phyloP scores from a whole-genome alignment of 2,113 vertebrate genomes.

The Tragulus kanchil region DNA sequence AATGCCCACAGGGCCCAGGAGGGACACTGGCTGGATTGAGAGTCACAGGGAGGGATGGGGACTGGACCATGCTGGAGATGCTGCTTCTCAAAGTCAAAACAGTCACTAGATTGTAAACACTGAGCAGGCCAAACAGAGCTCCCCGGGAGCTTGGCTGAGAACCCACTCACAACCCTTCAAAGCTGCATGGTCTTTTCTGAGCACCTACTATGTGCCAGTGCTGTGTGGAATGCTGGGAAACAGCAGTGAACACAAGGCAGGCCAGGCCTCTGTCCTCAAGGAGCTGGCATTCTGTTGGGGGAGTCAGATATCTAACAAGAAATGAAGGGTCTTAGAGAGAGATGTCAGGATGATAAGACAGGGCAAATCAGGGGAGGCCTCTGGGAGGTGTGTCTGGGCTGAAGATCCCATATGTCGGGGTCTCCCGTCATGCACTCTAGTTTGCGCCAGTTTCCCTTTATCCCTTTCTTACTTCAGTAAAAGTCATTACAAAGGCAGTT shows the following conservation, averaged over 20 bases:
- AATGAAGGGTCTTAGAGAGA: not conserved
- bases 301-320: not conserved
- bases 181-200: not conserved
- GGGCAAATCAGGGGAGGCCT: not conserved
- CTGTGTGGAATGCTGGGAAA: not conserved
- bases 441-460: accelerated
- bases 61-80: not conserved
- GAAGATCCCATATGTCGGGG: not conserved
- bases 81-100: not conserved
- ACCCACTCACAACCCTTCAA: not conserved
- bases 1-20: not conserved
- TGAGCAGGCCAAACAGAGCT: not conserved
- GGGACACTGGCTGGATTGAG: not conserved
- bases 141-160: not conserved
- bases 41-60: not conserved
- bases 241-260: not conserved
- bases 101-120: not conserved
- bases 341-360: not conserved
- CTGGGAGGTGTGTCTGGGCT: not conserved
- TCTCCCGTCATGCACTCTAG: accelerated
- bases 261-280: not conserved
- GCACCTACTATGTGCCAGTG: not conserved
- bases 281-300: not conserved
- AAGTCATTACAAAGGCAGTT: not conserved
- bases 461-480: not conserved